Conservation (phyloP, 2,888 invertebrate species). For the Cenopis cana region DNA sequence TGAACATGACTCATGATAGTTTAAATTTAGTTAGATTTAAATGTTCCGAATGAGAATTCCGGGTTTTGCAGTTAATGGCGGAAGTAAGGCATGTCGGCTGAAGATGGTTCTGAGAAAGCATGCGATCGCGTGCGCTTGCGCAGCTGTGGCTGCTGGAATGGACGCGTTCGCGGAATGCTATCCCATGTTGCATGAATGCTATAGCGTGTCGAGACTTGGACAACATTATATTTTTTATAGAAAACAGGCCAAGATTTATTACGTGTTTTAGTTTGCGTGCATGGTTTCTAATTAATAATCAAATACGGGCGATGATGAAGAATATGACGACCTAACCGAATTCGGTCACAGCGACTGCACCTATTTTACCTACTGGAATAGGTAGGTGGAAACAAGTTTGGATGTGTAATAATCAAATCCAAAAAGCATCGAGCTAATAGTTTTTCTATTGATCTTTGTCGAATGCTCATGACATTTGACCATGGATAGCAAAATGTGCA, state of each 20-base stretch:
- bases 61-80: constrained; percentile 2
- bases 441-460: neutral
- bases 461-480: neutral
- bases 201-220: constrained; percentile 29
- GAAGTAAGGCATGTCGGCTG: constrained; percentile 24
- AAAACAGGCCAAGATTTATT: constrained; percentile 17
- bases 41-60: neutral
- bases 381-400: no score
- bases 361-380: no score
- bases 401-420: neutral
- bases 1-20: neutral
- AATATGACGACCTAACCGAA: no score
- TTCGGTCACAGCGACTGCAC: no score
- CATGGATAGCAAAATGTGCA: constrained; percentile 17
- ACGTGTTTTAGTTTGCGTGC: neutral
- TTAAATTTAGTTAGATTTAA: neutral
- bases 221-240: constrained; percentile 28
- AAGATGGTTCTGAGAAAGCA: constrained; percentile 58
- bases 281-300: neutral
- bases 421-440: neutral
- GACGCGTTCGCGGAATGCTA: constrained; percentile 57
- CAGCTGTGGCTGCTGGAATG: constrained; percentile 47
- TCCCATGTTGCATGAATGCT: constrained; percentile 42
- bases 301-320: neutral
- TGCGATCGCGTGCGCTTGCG: constrained; percentile 58